Base-by-base conservation (phyloP, 2,113 vertebrate species). In the Scatophagus argus region DNA sequence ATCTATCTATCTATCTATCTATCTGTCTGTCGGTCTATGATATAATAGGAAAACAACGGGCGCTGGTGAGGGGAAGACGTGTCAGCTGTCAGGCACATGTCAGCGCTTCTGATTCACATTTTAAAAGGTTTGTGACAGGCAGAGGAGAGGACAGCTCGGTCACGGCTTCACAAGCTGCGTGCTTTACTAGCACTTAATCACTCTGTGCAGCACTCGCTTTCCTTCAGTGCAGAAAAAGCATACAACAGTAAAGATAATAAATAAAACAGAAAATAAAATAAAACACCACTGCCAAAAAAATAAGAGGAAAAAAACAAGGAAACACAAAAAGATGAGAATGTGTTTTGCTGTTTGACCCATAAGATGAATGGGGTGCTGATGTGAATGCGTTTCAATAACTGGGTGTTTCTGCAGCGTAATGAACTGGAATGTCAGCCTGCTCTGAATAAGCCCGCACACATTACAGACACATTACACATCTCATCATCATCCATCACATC, bases 371-470 rank as follows among this genome's bases (percentile, higher is more conserved):
- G 13, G 60, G 52, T 82, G 73, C 62, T 75, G 82, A 78, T 59
- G 62, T 31, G 39, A 72, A 73, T 11, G 47, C 70, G 65, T 78
- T 38, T 38, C 17, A 60, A 70, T 64, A 69, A 79, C 14, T 44
- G 44, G 34, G 62, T 68, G 68, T 63, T 63, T 87, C 54, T 61
- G 47, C 70, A 68, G 29, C 41, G 31, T 56, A 83, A 87, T 78
- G 76, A 88, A 78, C 27, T 41, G 87, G 71, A 83, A 85, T 79
- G 81, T 36, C 27, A 0, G 46, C 39, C 67, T 75, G 70, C 62
- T 62, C 63, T 25, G 49, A 41, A 68, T 23, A 19, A 55, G 32
- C 51, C 43, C 49, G 32, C 47, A 64, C 72, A 46, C 71, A 81
- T 52, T 11, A 59, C 76, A 69, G 17, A 74, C 76, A 67, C 81